Evolutionary conservation across 2,113 vertebrate genomes (phyloP), one percentile per base, ranked within the genome.

Genomic region (Aspiorhynchus laticeps): DNA sequence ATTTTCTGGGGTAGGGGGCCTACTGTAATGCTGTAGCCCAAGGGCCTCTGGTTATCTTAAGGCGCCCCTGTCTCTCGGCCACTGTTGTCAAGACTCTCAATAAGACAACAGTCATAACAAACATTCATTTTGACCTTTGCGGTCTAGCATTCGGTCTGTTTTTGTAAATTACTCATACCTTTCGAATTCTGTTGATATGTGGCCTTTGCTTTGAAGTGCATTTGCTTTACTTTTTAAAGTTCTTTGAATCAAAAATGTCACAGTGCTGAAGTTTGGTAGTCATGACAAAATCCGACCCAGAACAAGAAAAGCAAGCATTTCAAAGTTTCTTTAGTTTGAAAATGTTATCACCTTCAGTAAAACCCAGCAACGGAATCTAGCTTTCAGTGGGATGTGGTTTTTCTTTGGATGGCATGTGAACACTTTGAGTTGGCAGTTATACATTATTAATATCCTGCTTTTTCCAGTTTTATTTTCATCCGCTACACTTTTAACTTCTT

Each of bases 391-490:
- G 2, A 41, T 46, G 15, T 17, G 80, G 3, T 67, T 65, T 81
- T 48, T 12, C 56, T 65, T 19, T 48, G 33, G 61, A 63, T 26
- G 53, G 80, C 38, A 67, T 31, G 51, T 82, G 59, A 67, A 31
- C 80, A 61, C 11, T 43, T 33, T 26, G 90, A 91, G 92, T 91
- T 92, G 90, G 92, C 91, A 92, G 92, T 92, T 92, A 93, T 94
- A 92, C 93, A 92, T 94, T 93, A 95, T 94, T 94, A 93, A 94
- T 95, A 92, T 93, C 67, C 36, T 92, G 89, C 90, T 89, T 93
- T 91, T 94, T 92, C 89, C 90, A 84, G 92, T 92, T 92, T 89
- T 93, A 93, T 94, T 94, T 94, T 94, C 94, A 93, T 94, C 93
- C 67, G 88, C 87, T 65, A 19, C 90, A 93, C 91, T 94, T 94